Evolutionary conservation across 2,113 vertebrate genomes (phyloP).

Genomic region (Prochilodus magdalenae): DNA sequence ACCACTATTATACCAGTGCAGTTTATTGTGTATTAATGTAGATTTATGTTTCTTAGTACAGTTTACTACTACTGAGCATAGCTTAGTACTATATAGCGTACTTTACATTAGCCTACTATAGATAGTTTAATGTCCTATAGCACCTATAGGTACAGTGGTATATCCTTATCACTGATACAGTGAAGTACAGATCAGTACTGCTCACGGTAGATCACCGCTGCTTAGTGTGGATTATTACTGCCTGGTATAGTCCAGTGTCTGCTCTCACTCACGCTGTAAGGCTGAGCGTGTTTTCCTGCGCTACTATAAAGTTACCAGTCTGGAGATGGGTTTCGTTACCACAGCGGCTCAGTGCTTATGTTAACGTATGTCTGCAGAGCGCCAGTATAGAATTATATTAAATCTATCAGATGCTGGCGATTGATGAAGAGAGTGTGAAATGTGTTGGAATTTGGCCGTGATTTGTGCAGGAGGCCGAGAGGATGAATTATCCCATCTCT

Average conservation of each 20-base stretch:
- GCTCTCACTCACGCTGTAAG: no score
- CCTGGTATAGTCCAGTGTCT: neutral
- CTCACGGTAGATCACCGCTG: neutral
- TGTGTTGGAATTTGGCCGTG: neutral
- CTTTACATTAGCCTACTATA: neutral
- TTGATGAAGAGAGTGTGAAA: slow-evolving; percentile 39
- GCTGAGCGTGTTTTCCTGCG: no score
- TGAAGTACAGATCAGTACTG: neutral
- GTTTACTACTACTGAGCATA: no score
- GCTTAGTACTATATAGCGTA: no score
- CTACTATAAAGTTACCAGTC: neutral
- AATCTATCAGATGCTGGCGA: slow-evolving; percentile 26
- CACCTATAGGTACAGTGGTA: no score
- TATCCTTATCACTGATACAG: no score
- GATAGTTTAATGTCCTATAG: neutral
- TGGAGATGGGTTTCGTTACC: neutral
- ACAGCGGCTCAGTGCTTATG: neutral
- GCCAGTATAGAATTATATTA: neutral
- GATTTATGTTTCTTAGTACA: no score
- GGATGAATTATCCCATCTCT: slow-evolving; percentile 51
- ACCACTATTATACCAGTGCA: no score
- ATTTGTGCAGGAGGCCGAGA: slow-evolving; percentile 22
- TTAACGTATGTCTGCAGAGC: slow-evolving; percentile 10
- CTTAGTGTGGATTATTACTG: no score
- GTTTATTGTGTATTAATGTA: no score